phyloP scores from a whole-genome alignment of 2,888 invertebrate species.

The Yponomeuta evonymella region DNA sequence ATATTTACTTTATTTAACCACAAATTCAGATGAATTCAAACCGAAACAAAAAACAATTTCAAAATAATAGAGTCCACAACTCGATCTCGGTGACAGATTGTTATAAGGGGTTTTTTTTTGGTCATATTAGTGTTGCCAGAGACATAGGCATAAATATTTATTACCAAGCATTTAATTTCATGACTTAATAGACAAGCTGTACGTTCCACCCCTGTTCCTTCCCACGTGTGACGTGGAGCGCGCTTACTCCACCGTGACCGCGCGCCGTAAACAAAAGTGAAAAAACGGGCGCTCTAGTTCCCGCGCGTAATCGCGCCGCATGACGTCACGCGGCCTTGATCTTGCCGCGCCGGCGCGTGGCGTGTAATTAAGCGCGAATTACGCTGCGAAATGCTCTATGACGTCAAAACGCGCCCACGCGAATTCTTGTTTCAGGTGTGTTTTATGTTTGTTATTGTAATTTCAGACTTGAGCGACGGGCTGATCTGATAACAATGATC shows the following conservation, averaged over 20 bases:
- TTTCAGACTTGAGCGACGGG: not conserved
- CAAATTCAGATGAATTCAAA: too few species aligned
- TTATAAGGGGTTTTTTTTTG: too few species aligned
- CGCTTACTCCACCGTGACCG: not conserved
- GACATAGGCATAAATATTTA: too few species aligned
- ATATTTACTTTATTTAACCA: too few species aligned
- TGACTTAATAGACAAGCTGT: too few species aligned
- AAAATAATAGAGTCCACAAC: too few species aligned
- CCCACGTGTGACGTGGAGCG: not conserved
- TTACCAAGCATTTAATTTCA: too few species aligned
- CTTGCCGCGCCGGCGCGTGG: not conserved
- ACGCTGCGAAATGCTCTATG: not conserved
- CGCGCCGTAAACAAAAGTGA: conserved; percentile 42
- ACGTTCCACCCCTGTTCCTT: too few species aligned
- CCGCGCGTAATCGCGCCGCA: conserved; percentile 36
- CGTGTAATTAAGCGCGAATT: not conserved
- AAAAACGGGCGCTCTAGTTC: conserved; percentile 60
- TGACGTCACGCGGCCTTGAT: not conserved
- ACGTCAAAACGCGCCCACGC: not conserved
- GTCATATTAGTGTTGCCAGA: too few species aligned
- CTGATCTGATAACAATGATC: too few species aligned
- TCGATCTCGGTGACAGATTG: too few species aligned
- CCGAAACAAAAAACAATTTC: too few species aligned
- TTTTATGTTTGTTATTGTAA: not conserved
- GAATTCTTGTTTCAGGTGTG: not conserved